Evolutionary conservation across 2,797 vertebrate species (phyloP).

Genomic region (Sibirionetta formosa): DNA sequence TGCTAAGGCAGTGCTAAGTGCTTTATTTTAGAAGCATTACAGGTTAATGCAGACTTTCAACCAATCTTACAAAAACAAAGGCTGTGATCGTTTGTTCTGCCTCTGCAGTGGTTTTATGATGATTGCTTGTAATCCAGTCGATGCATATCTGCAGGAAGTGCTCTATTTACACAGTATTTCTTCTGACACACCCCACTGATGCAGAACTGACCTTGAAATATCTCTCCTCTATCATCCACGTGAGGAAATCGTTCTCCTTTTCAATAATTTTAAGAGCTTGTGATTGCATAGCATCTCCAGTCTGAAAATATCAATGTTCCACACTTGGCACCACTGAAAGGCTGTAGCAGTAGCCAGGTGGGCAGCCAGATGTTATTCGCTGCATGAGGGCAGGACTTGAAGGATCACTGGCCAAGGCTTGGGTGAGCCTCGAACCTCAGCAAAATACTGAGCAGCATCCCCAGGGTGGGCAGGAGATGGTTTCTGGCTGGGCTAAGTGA

Average conservation of each 20-base stretch:
- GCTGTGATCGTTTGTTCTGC: not conserved
- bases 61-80: not conserved
- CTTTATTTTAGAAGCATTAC: slow-evolving; percentile 51
- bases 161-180: not conserved
- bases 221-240: not conserved
- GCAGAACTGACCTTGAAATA: not conserved
- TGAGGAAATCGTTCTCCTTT: not conserved
- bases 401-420: not conserved
- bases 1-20: slow-evolving; percentile 19
- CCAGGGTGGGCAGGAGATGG: not conserved
- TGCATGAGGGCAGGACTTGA: not conserved
- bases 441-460: rapidly evolving
- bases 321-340: rapidly evolving
- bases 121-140: not conserved
- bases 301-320: rapidly evolving
- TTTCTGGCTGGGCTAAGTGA: not conserved
- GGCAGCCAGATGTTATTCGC: too few relatives aligned
- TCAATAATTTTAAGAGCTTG: not conserved
- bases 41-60: slow-evolving; percentile 34
- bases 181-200: not conserved
- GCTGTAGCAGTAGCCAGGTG: not conserved
- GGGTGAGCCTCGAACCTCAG: not conserved
- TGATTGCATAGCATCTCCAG: not conserved
- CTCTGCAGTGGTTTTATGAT: slow-evolving; percentile 6
- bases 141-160: not conserved